These are phyloP conservation scores for Diuraphis noxia DNA, from an alignment of 1,140 invertebrate genomes.

Conservation along the genomic window DNA sequence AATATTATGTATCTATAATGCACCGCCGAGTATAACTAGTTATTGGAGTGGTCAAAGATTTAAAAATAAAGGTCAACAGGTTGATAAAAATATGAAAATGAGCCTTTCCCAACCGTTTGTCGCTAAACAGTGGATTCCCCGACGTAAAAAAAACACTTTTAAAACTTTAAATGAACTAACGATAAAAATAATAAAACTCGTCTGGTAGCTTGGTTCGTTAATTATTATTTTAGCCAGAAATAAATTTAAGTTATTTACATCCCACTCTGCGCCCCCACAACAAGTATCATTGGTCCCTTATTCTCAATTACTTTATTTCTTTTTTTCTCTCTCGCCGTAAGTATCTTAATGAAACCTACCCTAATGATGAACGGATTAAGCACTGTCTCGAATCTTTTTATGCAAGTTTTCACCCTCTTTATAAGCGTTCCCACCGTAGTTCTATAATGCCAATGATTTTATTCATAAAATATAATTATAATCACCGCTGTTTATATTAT, in stretches of 20 bases:
- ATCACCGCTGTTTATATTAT: not conserved
- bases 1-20: not conserved
- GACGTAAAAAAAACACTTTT: constrained; percentile 44
- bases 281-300: constrained; percentile 36
- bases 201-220: constrained; percentile 1
- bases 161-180: constrained; percentile 42
- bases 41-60: not conserved
- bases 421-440: not conserved
- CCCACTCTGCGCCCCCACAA: not conserved
- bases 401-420: constrained; percentile 7
- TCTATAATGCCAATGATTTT: not conserved
- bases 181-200: constrained; percentile 16
- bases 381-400: not conserved
- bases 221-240: constrained; percentile 48
- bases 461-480: constrained; percentile 7
- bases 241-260: constrained; percentile 25
- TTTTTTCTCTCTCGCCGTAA: not conserved
- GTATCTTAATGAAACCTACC: constrained; percentile 51
- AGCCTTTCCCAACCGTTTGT: constrained; percentile 15
- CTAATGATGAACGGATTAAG: constrained; percentile 51
- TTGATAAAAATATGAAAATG: constrained; percentile 25
- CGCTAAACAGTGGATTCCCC: constrained; percentile 20
- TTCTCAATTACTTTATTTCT: constrained; percentile 26
- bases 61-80: constrained; percentile 31
- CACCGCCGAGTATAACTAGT: too few relatives aligned